A percentile compares a stretch with the other conserved stretches of the same genome.
These are phyloP conservation scores for Stichopus chloronotus DNA, from an alignment of 35 echinoderm and acorn worm species.

Conservation along the genomic window DNA sequence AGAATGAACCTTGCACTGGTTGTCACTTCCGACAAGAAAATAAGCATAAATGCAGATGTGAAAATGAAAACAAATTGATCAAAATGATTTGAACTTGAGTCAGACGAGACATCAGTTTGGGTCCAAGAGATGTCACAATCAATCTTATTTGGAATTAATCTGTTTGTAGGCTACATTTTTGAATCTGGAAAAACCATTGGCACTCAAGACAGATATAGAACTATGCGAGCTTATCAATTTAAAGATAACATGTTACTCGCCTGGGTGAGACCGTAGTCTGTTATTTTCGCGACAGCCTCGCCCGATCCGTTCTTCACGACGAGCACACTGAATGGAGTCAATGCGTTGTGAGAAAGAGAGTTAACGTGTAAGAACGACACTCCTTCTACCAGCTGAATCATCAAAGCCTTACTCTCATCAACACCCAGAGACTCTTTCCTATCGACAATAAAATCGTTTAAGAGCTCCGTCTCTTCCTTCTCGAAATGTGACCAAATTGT, in stretches of 20 bases:
- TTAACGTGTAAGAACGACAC: constrained; percentile 76
- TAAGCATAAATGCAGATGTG: too few relatives aligned
- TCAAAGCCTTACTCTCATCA: constrained; percentile 74
- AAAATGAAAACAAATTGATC: too few relatives aligned
- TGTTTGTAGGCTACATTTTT: too few relatives aligned
- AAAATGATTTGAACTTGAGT: too few relatives aligned
- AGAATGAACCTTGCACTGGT: too few relatives aligned
- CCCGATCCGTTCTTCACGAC: constrained; percentile 64
- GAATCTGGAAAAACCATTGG: too few relatives aligned
- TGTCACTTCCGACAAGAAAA: too few relatives aligned
- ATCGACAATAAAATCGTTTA: constrained; percentile 85
- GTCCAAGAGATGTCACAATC: too few relatives aligned
- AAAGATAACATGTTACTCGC: neutral
- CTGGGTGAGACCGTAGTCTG: constrained; percentile 86
- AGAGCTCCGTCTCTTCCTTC: constrained; percentile 34
- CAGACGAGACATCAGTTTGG: too few relatives aligned
- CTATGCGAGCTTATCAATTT: too few relatives aligned
- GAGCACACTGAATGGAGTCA: constrained; percentile 82
- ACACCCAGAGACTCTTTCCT: constrained; percentile 57
- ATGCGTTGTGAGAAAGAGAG: constrained; percentile 72
- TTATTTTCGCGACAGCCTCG: constrained; percentile 77
- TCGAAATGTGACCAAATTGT: constrained; percentile 72
- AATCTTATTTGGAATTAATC: too few relatives aligned
- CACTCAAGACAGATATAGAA: too few relatives aligned
- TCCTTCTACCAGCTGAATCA: constrained; percentile 75